phyloP scores from a whole-genome alignment of 1,140 invertebrate species.

The Eubasilissa regina region DNA sequence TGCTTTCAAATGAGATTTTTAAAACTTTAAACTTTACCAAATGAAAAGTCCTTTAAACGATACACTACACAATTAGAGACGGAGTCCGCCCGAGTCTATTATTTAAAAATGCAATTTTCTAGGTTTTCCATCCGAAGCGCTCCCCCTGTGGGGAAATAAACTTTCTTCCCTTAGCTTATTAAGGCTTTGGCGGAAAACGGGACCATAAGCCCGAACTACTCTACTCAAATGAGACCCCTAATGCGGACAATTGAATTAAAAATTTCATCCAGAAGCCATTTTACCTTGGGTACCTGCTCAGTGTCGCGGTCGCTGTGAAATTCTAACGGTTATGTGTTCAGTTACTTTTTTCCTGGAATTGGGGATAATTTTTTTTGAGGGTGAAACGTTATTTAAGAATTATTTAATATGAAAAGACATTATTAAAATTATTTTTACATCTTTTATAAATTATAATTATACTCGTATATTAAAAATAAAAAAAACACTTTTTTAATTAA shows the following conservation, averaged over 20 bases:
- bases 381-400: no score
- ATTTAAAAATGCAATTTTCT: conserved; percentile 39
- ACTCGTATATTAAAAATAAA: background rate
- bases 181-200: conserved; percentile 52
- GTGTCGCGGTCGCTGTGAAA: conserved; percentile 26
- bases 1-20: no score
- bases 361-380: background rate
- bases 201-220: conserved; percentile 55
- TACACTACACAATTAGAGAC: background rate
- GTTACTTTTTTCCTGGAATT: conserved; percentile 2
- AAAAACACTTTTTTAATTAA: background rate
- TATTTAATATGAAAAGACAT: no score
- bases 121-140: conserved; percentile 28
- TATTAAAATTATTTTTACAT: no score
- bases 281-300: conserved; percentile 52
- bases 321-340: conserved; percentile 30
- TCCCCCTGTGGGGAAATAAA: conserved; percentile 24
- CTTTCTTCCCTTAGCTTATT: conserved; percentile 51
- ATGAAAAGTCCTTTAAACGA: background rate
- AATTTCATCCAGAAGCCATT: conserved; percentile 52
- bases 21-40: no score
- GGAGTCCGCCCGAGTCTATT: background rate
- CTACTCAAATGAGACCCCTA: conserved; percentile 59
- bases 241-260: conserved; percentile 60
- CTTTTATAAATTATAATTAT: no score